Base-by-base conservation (phyloP, 2,888 invertebrate species). In the Napeogenes inachia region DNA sequence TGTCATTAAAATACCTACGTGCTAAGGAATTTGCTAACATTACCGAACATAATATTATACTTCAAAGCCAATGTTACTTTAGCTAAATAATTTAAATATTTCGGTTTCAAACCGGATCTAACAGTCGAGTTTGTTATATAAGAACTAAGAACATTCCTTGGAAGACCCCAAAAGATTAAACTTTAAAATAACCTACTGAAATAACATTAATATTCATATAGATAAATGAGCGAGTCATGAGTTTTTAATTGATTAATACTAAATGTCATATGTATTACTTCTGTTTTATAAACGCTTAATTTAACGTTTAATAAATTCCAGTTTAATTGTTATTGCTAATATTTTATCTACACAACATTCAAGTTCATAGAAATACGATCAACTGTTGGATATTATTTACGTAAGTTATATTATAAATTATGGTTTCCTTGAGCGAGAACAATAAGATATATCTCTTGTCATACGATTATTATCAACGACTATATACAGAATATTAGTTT, bases 1-100 rank as follows among this genome's bases (percentile, higher is more conserved):
- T 13, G 57, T 56, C 60, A 59, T 57, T 59, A 56, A 45, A 57
- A 32, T 30, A 50, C 3, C 12, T 4, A 60, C 32, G 21, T 47
- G 30, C 30, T 50, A 4, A 63, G 50, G 46, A 63, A 76, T 80
- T 79, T 76, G 68, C 64, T 71, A 69, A n/a, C 30, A 35, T 59
- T 59, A 13, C 12, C 30, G 13, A 5, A 47, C 21, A 54, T 54
- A 53, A 58, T 47, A 47, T 47, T 47, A 21, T 21, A 21, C 21
- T 21, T 21, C 21, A 21, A 21, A 21, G 21, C 21, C 21, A 21
- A 21, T 21, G 21, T 21, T 21, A 21, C 21, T 21, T 21, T 21
- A 21, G 21, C 21, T 47, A n/a, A 13, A 5, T 35, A 35, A 38
- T 38, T 3, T 38, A 6, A 42, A 42, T 42, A 42, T 42, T 42